Percentiles rank a stretch among this genome's conserved stretches.
phyloP scores from a whole-genome alignment of 2,797 vertebrate genomes.

The Ctenopoma multispine region DNA sequence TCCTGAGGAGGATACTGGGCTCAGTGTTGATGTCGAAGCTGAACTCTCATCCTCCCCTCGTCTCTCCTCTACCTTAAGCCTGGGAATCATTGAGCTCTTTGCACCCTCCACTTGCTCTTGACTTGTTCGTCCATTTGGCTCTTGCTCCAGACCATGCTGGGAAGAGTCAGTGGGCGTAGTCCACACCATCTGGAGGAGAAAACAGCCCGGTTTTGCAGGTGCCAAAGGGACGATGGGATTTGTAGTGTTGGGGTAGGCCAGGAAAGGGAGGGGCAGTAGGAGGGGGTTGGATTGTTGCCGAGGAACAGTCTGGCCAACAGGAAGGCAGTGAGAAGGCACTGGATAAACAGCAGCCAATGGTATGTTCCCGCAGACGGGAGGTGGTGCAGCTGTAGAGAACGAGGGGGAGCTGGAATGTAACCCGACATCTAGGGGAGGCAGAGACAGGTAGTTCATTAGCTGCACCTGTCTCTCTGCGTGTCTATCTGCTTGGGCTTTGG shows the following conservation, averaged over 20 bases:
- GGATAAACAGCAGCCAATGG: constrained; percentile 48
- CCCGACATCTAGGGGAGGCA: not conserved
- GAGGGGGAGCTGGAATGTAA: not conserved
- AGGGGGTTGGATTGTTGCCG: not conserved
- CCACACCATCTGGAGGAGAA: constrained; percentile 62
- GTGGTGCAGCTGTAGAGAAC: constrained; percentile 22
- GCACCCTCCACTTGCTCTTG: not conserved
- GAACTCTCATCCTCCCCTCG: not conserved
- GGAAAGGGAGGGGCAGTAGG: not conserved
- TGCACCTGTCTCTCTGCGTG: constrained; percentile 35
- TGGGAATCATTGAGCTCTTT: not conserved
- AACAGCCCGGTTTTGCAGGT: constrained; percentile 22
- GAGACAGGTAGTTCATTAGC: constrained; percentile 32
- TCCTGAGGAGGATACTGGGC: constrained; percentile 8
- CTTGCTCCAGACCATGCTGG: constrained; percentile 18
- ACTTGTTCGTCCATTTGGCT: not conserved
- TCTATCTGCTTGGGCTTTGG: constrained; percentile 70
- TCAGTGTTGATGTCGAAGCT: constrained; percentile 33
- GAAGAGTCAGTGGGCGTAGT: constrained; percentile 9
- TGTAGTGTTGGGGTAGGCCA: constrained; percentile 3
- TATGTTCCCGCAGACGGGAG: constrained; percentile 37
- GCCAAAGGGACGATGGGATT: constrained; percentile 26
- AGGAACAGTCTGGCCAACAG: constrained; percentile 5
- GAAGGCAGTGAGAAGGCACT: constrained; percentile 36
- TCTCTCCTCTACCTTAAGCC: not conserved